phyloP scores from a whole-genome alignment of 2,888 invertebrate species.

The Folsomia manolachei region DNA sequence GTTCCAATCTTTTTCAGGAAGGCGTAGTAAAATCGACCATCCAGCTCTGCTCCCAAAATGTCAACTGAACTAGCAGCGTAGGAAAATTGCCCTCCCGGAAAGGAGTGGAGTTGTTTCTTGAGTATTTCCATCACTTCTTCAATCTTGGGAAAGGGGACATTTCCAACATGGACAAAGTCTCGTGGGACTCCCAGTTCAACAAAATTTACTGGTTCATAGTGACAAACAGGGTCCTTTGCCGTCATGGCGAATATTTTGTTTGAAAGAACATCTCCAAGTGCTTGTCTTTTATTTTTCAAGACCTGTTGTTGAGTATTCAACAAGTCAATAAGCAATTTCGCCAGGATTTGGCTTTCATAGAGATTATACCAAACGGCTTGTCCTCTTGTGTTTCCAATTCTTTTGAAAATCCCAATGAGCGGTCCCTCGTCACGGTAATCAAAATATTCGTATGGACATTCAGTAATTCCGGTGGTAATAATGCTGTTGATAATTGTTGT shows the following conservation, averaged over 20 bases:
- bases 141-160: not conserved
- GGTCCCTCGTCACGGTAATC: not conserved
- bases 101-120: not conserved
- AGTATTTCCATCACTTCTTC: not conserved
- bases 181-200: not conserved
- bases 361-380: not conserved
- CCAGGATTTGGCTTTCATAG: not conserved
- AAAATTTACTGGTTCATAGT: not conserved
- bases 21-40: not conserved
- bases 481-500: not conserved
- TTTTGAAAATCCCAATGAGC: not conserved
- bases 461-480: not conserved
- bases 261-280: too few relatives aligned
- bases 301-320: not conserved
- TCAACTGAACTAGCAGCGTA: not conserved
- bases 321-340: not conserved
- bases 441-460: not conserved
- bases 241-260: not conserved
- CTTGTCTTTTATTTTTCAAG: not conserved
- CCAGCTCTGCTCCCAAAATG: not conserved
- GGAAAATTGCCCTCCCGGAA: not conserved
- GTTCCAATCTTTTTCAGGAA: not conserved
- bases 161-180: not conserved
- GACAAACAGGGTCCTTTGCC: not conserved
- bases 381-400: not conserved